Evolutionary conservation across 2,113 vertebrate genomes (phyloP), one percentile per base, ranked within the genome.

Genomic region (Aix galericulata): DNA sequence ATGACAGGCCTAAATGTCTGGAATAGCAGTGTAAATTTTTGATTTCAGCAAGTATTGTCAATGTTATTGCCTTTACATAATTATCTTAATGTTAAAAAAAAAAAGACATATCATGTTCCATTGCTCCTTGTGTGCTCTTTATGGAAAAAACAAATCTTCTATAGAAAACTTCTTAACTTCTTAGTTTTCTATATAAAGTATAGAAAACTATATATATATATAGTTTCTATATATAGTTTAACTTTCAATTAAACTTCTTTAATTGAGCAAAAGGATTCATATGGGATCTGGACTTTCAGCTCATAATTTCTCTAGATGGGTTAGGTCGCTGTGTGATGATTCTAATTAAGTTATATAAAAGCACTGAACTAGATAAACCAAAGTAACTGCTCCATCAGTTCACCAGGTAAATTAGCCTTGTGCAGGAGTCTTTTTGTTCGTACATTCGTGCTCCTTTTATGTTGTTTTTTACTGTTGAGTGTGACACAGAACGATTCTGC

Each of bases 201-300:
- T 40, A 40, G 40, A 40, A 40, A 40, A 40, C 38, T 38, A 11
- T 40, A 40, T 40, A 40, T 40, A 40, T 40, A 40, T 40, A 40
- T 40, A 40, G 40, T 40, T 40, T 40, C 40, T 40, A 40, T 40
- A 40, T 40, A 40, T 40, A 40, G 12, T 40, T 40, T 40, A 40
- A 40, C 12, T 40, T 40, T 40, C 40, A 40, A 40, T 40, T 40
- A 40, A 40, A 40, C 40, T 40, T 40, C 94, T 97, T 97, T 97
- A 98, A 97, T 96, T 96, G 96, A 97, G 97, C 97, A 98, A 97
- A 97, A 95, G 88, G 68, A 97, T 96, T 96, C 95, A 77, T 92
- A 89, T 46, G 95, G 91, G 94, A 93, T 96, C 93, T 97, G 92
- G 95, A 95, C 88, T 93, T 91, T 95, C 84, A 87, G 97, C 92